Percentiles rank a stretch among this genome's conserved stretches.
Evolutionary conservation across 2,113 vertebrate species (phyloP).

Genomic region (Cinclus mexicanus): DNA sequence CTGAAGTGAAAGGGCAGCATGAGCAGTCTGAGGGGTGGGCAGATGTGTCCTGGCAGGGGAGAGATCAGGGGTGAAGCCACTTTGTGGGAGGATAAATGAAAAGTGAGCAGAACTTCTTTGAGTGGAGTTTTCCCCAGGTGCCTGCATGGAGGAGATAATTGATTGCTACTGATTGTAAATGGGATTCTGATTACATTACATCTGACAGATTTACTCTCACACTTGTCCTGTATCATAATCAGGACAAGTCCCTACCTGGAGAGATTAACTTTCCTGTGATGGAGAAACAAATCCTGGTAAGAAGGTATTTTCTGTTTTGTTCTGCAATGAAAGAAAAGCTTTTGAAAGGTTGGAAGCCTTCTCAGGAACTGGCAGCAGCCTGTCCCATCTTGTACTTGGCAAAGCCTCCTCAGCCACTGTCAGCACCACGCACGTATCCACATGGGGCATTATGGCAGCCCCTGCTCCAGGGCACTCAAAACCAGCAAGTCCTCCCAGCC

Average conservation of each 20-base stretch:
- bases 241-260: background rate
- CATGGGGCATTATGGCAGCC: accelerated
- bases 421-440: background rate
- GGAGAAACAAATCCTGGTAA: background rate
- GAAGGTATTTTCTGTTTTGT: background rate
- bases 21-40: background rate
- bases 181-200: background rate
- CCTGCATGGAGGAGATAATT: background rate
- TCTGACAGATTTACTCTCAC: background rate
- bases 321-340: background rate
- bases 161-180: background rate
- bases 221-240: background rate
- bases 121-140: background rate
- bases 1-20: background rate
- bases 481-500: background rate
- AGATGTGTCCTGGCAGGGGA: accelerated
- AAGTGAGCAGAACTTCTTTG: accelerated
- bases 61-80: background rate
- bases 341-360: background rate
- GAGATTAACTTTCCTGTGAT: background rate
- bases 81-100: background rate
- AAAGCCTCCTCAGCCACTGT: background rate
- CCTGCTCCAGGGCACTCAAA: background rate
- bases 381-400: background rate
- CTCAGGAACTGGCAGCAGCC: background rate